phyloP scores from a whole-genome alignment of 2,797 vertebrate genomes.

The Xiphophorus birchmanni region DNA sequence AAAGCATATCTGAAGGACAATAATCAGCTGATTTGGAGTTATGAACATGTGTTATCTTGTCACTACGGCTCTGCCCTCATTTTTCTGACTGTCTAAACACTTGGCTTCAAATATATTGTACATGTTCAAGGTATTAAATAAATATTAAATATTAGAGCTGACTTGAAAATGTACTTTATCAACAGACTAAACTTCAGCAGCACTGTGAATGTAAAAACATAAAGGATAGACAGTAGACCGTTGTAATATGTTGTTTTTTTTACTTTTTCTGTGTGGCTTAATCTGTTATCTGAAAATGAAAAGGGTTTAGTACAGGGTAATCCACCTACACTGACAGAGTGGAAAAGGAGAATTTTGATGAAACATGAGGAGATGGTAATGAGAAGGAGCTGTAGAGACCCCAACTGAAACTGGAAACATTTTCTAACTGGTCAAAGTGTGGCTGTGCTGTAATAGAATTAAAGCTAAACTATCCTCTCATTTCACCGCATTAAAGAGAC shows the following conservation, averaged over 20 bases:
- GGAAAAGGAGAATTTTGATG: too few species aligned
- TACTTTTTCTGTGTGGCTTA: too few species aligned
- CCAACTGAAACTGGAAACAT: too few species aligned
- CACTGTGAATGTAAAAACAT: not conserved
- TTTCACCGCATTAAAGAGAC: conserved; percentile 66
- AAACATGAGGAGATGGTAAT: too few species aligned
- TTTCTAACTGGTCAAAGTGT: not conserved
- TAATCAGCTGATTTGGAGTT: not conserved
- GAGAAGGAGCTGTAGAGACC: too few species aligned
- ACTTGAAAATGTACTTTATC: not conserved
- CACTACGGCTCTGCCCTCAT: not conserved
- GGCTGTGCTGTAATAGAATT: conserved; percentile 67
- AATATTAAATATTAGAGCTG: not conserved
- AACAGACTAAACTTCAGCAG: not conserved
- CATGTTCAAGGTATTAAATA: not conserved
- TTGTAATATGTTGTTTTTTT: too few species aligned
- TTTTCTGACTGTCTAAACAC: not conserved
- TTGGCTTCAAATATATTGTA: not conserved
- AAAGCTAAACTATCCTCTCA: conserved; percentile 62
- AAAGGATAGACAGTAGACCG: too few species aligned
- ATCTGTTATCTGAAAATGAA: too few species aligned
- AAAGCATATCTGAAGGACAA: not conserved
- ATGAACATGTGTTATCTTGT: too few species aligned
- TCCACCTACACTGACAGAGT: too few species aligned
- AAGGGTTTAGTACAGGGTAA: too few species aligned